phyloP scores from a whole-genome alignment of 2,888 invertebrate genomes.

The Apotomis capreana region DNA sequence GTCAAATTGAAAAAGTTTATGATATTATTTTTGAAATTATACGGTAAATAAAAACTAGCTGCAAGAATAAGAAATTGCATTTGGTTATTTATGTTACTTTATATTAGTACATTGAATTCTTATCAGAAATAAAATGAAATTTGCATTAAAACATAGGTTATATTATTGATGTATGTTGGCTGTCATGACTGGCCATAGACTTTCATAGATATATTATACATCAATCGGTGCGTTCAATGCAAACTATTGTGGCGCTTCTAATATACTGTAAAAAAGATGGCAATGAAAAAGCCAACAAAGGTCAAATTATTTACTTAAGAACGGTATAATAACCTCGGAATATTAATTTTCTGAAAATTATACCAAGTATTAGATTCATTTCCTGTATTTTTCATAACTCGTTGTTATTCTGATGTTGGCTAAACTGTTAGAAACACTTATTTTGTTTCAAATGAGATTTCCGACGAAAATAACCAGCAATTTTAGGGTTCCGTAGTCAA shows the following conservation, averaged over 20 bases:
- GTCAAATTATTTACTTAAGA: too few species aligned
- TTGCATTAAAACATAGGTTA: background rate
- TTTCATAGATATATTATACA: constrained; percentile 21
- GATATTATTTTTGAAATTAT: background rate
- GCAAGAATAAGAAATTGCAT: background rate
- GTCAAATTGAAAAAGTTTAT: constrained; percentile 46
- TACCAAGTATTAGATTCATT: too few species aligned
- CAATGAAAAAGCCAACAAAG: too few species aligned
- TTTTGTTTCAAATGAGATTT: background rate
- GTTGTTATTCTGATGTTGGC: background rate
- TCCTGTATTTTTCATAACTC: too few species aligned
- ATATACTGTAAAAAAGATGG: too few species aligned
- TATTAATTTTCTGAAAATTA: too few species aligned
- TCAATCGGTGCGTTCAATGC: constrained; percentile 4
- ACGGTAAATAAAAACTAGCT: background rate
- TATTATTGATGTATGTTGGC: constrained; percentile 15
- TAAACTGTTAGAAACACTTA: background rate
- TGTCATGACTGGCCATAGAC: constrained; percentile 1
- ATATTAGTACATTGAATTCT: background rate
- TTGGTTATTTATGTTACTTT: background rate
- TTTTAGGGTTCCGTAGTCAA: too few species aligned
- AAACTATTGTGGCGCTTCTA: background rate
- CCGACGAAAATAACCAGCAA: too few species aligned
- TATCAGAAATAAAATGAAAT: too few species aligned
- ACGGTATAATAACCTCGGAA: too few species aligned